phyloP scores from a whole-genome alignment of 2,113 vertebrate genomes.

The Bostrychus sinensis region DNA sequence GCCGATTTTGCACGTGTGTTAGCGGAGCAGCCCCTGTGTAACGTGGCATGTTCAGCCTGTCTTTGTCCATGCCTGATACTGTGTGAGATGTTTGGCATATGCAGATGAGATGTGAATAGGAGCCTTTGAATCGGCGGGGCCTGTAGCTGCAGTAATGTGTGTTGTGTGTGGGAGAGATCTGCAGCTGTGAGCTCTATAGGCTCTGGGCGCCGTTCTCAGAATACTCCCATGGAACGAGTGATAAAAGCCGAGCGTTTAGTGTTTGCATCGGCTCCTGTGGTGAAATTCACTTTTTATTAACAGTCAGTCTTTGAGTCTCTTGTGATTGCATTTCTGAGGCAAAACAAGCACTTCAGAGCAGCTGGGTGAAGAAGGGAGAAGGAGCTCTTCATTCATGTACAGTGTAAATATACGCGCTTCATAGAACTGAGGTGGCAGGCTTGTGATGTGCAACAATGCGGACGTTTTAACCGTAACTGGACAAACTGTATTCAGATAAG shows the following conservation, averaged over 20 bases:
- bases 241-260: neutral
- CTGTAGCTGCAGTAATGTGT: constrained; percentile 39
- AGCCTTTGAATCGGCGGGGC: constrained; percentile 39
- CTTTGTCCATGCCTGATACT: constrained; percentile 45
- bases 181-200: constrained; percentile 35
- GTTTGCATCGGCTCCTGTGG: neutral
- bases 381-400: neutral
- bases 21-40: constrained; percentile 5
- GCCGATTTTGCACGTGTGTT: constrained; percentile 2
- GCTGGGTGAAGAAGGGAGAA: neutral
- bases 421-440: neutral
- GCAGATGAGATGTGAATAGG: constrained; percentile 51
- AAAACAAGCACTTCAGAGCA: neutral
- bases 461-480: too few relatives aligned
- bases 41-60: constrained; percentile 36
- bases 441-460: too few relatives aligned
- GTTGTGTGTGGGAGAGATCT: constrained; percentile 56
- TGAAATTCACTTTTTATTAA: neutral
- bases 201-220: constrained; percentile 4
- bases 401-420: neutral
- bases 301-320: neutral
- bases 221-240: neutral
- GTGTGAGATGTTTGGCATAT: constrained; percentile 45
- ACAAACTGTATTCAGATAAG: too few relatives aligned
- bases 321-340: neutral